phyloP scores from a whole-genome alignment of 2,113 vertebrate genomes.

The Ceyx cyanopectus region DNA sequence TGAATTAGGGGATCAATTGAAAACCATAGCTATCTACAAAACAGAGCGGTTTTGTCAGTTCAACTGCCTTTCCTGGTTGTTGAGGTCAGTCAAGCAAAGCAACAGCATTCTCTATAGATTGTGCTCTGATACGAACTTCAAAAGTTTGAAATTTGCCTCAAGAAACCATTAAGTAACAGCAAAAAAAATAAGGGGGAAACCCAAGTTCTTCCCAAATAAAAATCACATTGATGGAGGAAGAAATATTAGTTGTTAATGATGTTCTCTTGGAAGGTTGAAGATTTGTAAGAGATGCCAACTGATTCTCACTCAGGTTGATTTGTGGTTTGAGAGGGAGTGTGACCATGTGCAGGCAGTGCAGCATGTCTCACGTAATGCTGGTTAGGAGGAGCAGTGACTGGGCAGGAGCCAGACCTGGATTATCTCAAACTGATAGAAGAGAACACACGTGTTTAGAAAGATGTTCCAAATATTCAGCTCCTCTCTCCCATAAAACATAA shows the following conservation, averaged over 20 bases:
- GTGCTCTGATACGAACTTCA: not conserved
- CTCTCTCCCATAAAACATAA: conserved; percentile 67
- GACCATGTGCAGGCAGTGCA: not conserved
- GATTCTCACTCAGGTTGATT: not conserved
- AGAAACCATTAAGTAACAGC: not conserved
- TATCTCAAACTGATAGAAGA: conserved; percentile 73
- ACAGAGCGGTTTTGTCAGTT: not conserved
- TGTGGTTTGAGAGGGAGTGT: not conserved
- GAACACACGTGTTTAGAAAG: conserved; percentile 57
- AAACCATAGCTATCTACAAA: not conserved
- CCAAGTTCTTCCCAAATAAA: not conserved
- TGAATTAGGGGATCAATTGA: not conserved
- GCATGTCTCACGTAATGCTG: conserved; percentile 42
- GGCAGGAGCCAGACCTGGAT: conserved; percentile 74
- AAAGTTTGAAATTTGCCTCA: not conserved
- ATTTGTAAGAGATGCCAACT: not conserved
- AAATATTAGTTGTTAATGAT: not conserved
- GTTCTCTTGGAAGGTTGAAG: not conserved
- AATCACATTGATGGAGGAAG: not conserved
- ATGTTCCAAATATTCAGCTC: conserved; percentile 72
- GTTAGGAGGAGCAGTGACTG: conserved; percentile 61
- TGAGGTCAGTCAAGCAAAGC: not conserved
- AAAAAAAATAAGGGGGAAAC: not conserved
- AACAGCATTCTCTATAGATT: not conserved
- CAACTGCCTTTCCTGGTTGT: not conserved